Evolutionary conservation across 2,113 vertebrate genomes (phyloP), one percentile per base, ranked within the genome.

Genomic region (Ancistrus triradiatus): DNA sequence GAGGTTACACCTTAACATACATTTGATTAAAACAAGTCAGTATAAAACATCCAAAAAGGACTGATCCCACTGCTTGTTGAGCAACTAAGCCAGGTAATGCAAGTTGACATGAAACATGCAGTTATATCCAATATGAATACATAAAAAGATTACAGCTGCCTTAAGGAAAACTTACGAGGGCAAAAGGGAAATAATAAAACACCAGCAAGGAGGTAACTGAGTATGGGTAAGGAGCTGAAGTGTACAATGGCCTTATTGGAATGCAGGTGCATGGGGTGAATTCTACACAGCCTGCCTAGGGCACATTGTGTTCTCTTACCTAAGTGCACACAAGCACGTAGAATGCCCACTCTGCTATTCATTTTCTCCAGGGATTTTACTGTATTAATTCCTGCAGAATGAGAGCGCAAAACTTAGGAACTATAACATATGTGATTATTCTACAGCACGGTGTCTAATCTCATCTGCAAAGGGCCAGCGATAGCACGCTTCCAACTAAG

Each of bases 191-290:
- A 31, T 4, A 3, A 31, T 3, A 31, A 31, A 31, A 31, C 7
- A 31, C 3, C 27, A 31, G 27, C 3, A 7, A 7, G 27, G 7
- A 7, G 10, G 19, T n/a, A n/a, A n/a, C n/a, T n/a, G n/a, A n/a
- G n/a, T n/a, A n/a, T n/a, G 15, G 33, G 35, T 33, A 49, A 38
- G 25, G 27, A 37, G 27, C 15, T n/a, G n/a, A 66, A 68, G 66
- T 63, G 24, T 7, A 15, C 11, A 59, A 31, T 1, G 59, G 11
- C 49, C 3, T 8, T 2, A 18, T 68, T 48, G 72, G 75, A 81
- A 84, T 80, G 80, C 83, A 87, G 82, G 85, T 85, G 78, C 80
- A 81, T 1, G 59, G 48, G 28, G 14, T 38, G 33, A 15, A 1
- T 0, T 21, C 76, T 78, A 74, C 80, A 78, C 76, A 48, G 70